Evolutionary conservation across 1,140 invertebrate genomes (phyloP).

Genomic region (Cotesia vestalis): DNA sequence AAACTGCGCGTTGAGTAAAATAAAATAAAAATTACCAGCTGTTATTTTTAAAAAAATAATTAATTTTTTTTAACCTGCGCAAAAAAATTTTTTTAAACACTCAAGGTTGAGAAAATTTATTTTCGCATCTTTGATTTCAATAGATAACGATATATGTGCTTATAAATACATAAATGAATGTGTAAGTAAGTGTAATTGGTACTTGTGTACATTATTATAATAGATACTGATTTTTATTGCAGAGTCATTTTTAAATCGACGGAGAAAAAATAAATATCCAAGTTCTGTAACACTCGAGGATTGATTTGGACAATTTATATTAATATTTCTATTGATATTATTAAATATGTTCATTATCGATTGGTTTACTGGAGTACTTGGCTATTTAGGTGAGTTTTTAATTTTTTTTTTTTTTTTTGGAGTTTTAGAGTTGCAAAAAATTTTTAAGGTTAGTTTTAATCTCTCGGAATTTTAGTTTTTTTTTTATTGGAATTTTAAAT

Average conservation of each 20-base stretch:
- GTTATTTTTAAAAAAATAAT: too few relatives aligned
- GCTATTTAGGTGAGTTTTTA: conserved; percentile 87
- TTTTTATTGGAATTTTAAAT: too few relatives aligned
- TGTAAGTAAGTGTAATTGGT: conserved; percentile 35
- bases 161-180: background rate
- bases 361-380: conserved; percentile 95
- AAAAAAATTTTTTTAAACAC: too few relatives aligned
- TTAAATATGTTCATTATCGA: conserved; percentile 95
- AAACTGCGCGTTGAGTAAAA: too few relatives aligned
- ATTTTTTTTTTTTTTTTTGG: background rate
- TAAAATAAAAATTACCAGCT: too few relatives aligned
- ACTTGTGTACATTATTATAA: conserved; percentile 22
- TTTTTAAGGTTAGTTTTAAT: too few relatives aligned
- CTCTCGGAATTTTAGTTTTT: too few relatives aligned
- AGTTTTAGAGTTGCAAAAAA: background rate
- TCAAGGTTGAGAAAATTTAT: too few relatives aligned
- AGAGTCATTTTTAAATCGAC: conserved; percentile 54
- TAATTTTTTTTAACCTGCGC: too few relatives aligned
- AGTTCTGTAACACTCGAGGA: background rate
- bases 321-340: conserved; percentile 41
- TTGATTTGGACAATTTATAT: conserved; percentile 36
- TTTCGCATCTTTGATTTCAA: too few relatives aligned
- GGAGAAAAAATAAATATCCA: conserved; percentile 24
- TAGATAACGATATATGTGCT: too few relatives aligned
- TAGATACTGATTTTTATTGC: conserved; percentile 54